Evolutionary conservation across 2,113 vertebrate genomes (phyloP), one percentile per base, ranked within the genome.

Genomic region (Siniperca knerii): DNA sequence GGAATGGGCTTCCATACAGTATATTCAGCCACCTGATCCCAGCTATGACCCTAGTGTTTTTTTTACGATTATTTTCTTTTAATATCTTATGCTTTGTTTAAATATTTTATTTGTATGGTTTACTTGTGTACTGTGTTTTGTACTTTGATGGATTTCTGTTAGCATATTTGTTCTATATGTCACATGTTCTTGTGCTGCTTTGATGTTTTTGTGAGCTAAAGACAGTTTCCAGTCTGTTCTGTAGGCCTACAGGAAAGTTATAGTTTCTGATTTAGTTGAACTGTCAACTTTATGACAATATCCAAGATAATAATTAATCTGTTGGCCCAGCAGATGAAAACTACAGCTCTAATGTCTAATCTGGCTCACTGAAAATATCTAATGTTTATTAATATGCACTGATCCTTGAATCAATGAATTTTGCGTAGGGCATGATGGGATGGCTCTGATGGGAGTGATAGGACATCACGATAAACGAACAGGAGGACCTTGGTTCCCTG

Each of bases 381-480:
- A 4, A 35, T 57, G 52, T 57, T 33, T 66, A 44, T 50, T 64
- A 44, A 70, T 37, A 29, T 8, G 42, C 46, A 37, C 10, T 37
- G 25, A 73, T 58, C 52, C 5, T 9, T 68, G 3, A 33, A 9
- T 54, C 3, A 15, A 10, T 48, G 4, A 48, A 40, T 50, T 67
- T 21, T 10, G 15, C 3, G 64, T 16, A 3, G 46, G 16, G 46
- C 40, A 13, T 23, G 33, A 11, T 37, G 70, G 35, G 21, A 25
- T 6, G 23, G 23, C 40, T 33, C 40, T 69, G 44, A 35, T 71
- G 57, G 55, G 48, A 35, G 23, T 65, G 83, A 82, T 81, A 77
- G 76, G 73, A 79, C 55, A 67, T 77, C 35, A 61, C 67, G 69
- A 92, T 88, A 68, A 92, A 91, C 84, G 60, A 84, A 79, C 52